Evolutionary conservation across 2,113 vertebrate genomes (phyloP), one percentile per base, ranked within the genome.

Genomic region (Toxotes jaculatrix): DNA sequence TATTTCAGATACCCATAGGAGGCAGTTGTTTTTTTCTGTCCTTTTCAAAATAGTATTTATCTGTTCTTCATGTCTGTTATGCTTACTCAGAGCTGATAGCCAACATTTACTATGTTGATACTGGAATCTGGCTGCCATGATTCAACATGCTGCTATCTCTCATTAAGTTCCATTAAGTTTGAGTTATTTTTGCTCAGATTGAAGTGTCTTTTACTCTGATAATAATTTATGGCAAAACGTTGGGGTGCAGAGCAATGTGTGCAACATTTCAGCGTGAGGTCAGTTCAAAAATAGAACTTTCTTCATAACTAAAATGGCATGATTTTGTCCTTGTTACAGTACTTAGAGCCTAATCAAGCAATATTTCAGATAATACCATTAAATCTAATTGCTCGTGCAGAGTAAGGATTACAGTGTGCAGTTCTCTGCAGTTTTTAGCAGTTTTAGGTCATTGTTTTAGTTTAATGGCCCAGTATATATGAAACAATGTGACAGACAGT

Each of bases 81-180:
- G 57, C 74, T 90, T 69, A 56, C 61, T 74, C 3, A 65, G 27
- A 19, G 68, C 57, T 84, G 77, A 89, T 85, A 27, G 63, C 60
- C 45, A 79, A 79, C 68, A 72, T 85, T 88, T 86, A 60, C 49
- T 80, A 16, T 87, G 87, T 87, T 92, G 85, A 91, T 84, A 70
- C 59, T 91, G 87, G 78, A 87, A 65, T 82, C 70, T 8, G 13
- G 6, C 65, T 77, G 21, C 32, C 21, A 23, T 78, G 40, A 84
- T 76, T 81, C 43, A 57, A 34, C 60, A 9, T 59, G 34, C 57
- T 43, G 60, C 84, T 87, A 83, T 84, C 74, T 72, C 17, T 79
- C 84, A 86, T 92, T 89, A 88, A 80, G 40, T 76, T 49, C 45
- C 43, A 86, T 89, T 84, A 84, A 51, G 38, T 32, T 43, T 38